Base-by-base conservation (phyloP, 2,113 vertebrate species). In the Hiodon alosoides region DNA sequence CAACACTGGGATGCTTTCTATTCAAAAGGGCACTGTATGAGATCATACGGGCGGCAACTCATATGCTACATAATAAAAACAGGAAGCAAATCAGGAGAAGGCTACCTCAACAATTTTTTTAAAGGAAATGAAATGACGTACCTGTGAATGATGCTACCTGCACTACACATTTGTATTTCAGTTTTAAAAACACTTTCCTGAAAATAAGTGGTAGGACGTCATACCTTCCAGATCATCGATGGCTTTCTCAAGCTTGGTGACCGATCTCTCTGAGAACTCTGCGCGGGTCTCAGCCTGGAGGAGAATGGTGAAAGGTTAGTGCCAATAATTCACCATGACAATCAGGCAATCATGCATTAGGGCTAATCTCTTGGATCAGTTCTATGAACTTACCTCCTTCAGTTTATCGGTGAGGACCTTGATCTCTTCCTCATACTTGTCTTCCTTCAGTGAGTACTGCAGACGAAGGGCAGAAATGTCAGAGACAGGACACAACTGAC, bases 191-290 rank as follows among this genome's bases (percentile, higher is more conserved):
- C 31, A 31, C 31, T 31, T 31, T 31, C 31, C 31, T 64, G 78
- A 75, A 70, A 81, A 73, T 0, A 68, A 62, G 72, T 1, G 50
- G 59, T 53, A 51, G 66, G 81, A 83, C 76, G 50, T 2, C 94
- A 69, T 96, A 99, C 97, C 97, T 96, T 99, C 97, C 91, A 99
- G 87, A 88, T 99, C 97, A 85, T 99, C 97, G 79, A 99, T 98
- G 91, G 94, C 94, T 90, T 99, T 98, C 93, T 99, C 97, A 90
- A 99, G 93, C 87, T 99, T 99, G 90, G 97, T 95, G 89, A 99
- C 97, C 83, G 97, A 94, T 88, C 97, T 96, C 92, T 99, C 97
- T 69, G 97, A 93, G 85, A 99, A 99, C 83, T 99, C 97, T 84
- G 97, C 97, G 81, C 97, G 96, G 67, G 97, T 99, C 90, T 99